Conservation (phyloP, 2,888 invertebrate species). For the Phyto melanocephala region DNA sequence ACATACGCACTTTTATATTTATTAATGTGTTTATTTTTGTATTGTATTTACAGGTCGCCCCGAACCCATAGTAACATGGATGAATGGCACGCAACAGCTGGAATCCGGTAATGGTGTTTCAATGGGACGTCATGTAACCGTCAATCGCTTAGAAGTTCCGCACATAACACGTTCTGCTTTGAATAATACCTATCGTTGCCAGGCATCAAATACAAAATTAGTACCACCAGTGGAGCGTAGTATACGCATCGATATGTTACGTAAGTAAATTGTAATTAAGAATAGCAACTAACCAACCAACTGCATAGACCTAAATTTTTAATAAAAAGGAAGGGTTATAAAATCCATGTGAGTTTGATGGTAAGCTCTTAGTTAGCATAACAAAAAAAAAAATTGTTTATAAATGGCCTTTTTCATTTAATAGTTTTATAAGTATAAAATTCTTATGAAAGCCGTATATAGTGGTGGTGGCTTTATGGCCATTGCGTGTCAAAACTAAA, state of each 20-base stretch:
- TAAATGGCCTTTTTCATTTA: neutral
- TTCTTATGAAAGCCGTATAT: neutral
- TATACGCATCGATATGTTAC: slow-evolving; percentile 89
- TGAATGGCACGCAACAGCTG: slow-evolving; percentile 86
- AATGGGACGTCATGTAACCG: slow-evolving; percentile 86
- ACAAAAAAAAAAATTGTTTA: neutral
- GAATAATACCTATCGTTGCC: slow-evolving; percentile 92
- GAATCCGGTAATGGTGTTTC: slow-evolving; percentile 86
- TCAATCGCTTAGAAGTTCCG: slow-evolving; percentile 87
- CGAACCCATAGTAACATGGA: slow-evolving; percentile 91
- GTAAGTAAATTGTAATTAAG: slow-evolving; percentile 82
- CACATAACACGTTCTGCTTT: slow-evolving; percentile 87
- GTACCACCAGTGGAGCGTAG: slow-evolving; percentile 90
- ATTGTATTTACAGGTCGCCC: slow-evolving; percentile 84
- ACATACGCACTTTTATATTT: neutral
- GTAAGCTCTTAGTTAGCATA: neutral
- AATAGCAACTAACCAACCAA: neutral
- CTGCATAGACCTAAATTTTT: neutral
- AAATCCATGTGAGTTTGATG: neutral
- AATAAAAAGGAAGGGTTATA: neutral
- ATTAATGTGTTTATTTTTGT: slow-evolving; percentile 51
- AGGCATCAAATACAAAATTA: slow-evolving; percentile 92
- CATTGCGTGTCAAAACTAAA: slow-evolving; percentile 41
- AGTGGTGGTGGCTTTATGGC: neutral
- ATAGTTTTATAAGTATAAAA: neutral